Base-by-base conservation (phyloP, 2,888 invertebrate species). In the Melieria picta region DNA sequence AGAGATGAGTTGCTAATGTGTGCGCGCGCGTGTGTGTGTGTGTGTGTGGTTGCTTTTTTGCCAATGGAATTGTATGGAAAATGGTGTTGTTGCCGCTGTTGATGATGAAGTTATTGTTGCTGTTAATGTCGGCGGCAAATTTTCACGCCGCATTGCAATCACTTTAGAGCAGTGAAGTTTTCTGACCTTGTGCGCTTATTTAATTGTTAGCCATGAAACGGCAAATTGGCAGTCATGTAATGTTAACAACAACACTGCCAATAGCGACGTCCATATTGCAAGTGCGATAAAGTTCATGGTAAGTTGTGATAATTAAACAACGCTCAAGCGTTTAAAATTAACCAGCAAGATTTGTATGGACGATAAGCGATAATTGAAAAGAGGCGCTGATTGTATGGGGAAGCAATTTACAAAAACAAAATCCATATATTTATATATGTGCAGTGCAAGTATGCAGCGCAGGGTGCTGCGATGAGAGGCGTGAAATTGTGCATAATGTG, bases 261-360 rank as follows among this genome's bases (percentile, higher is more conserved):
- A 60, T n/a, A 55, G 50, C 63, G 56, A 43, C 42, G 55, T 11
- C 52, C 56, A 65, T 45, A 52, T 52, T 43, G 11, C 61, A 56
- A 64, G 65, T 64, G 47, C 67, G 58, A 52, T 64, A 72, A 72
- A 72, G 72, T 68, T 72, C 72, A 72, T 67, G 72, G 72, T 68
- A 58, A 58, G 56, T 10, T 52, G 45, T 9, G 30, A 57, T 50
- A 55, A 43, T 55, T n/a, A 10, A 58, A 58, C 30, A 55, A 65
- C 64, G 64, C 64, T 55, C 55, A 65, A 9, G 9, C 13, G 45
- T 47, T 55, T 65, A 55, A 55, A 55, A 55, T 43, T 45, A 52
- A 65, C 2, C 30, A 30, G 30, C 30, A 30, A 30, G 30, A 30
- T 30, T 30, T 30, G 30, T 30, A 30, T n/a, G 13, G n/a, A 16